These are phyloP conservation scores for Octodon degus DNA, from an alignment of 2,113 vertebrate genomes.

Conservation along the genomic window DNA sequence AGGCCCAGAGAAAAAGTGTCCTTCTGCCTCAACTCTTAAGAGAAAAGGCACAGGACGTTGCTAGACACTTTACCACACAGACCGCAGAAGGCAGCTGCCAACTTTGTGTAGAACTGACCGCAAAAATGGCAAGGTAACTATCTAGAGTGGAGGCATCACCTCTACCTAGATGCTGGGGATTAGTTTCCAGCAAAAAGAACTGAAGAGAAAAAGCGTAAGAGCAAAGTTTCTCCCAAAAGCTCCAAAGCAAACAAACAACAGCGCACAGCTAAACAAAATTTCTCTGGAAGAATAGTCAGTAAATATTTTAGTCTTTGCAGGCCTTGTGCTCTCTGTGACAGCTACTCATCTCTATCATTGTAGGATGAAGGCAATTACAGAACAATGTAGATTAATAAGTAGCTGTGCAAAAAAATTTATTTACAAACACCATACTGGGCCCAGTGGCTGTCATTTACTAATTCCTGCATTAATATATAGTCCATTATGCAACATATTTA, in stretches of 20 bases:
- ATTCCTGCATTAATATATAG: not conserved
- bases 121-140: not conserved
- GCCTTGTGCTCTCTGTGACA: not conserved
- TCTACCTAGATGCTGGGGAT: not conserved
- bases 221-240: not conserved
- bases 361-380: not conserved
- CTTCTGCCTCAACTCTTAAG: not conserved
- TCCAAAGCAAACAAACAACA: not conserved
- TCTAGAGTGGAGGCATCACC: not conserved
- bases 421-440: not conserved
- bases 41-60: not conserved
- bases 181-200: not conserved
- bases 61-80: not conserved
- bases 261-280: not conserved
- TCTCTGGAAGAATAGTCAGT: not conserved
- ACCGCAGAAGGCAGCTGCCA: not conserved
- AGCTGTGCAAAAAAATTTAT: slow-evolving; percentile 4
- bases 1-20: not conserved
- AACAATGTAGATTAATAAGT: not conserved
- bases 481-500: not conserved
- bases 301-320: not conserved
- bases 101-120: not conserved
- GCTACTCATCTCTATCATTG: not conserved
- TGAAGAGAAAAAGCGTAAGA: not conserved
- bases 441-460: not conserved